Evolutionary conservation across 2,797 vertebrate genomes (phyloP).

Genomic region (Neopelma chrysocephalum): DNA sequence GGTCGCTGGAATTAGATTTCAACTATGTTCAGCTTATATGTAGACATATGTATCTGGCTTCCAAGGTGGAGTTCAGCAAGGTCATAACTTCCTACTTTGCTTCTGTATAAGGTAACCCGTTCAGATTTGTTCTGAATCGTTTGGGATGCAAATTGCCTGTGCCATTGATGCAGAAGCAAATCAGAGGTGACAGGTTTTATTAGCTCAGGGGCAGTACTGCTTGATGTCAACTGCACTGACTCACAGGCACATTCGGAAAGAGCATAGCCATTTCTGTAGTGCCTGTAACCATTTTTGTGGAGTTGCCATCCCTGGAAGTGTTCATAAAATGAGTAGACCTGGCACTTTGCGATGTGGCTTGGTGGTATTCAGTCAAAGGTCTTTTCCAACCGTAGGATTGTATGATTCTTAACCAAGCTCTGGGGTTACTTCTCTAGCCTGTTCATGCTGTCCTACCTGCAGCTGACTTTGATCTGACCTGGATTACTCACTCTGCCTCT

Average conservation of each 20-base stretch:
- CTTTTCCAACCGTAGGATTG: not conserved
- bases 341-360: rapidly evolving
- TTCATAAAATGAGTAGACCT: not conserved
- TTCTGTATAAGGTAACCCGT: not conserved
- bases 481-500: not conserved
- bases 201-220: not conserved
- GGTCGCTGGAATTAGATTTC: not conserved
- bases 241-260: rapidly evolving
- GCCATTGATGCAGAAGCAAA: not conserved
- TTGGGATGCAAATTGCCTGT: not conserved
- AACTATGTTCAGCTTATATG: not conserved
- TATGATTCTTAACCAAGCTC: not conserved
- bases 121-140: not conserved
- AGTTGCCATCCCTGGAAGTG: not conserved
- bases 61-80: not conserved
- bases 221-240: not conserved
- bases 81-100: not conserved
- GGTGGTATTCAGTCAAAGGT: not conserved
- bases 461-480: not conserved
- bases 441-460: not conserved
- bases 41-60: not conserved
- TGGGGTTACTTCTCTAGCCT: not conserved
- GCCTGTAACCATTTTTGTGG: not conserved
- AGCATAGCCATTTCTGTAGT: not conserved
- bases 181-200: not conserved